Conservation (phyloP, 2,888 invertebrate genomes). For the Zhuqinia jingwanae region DNA sequence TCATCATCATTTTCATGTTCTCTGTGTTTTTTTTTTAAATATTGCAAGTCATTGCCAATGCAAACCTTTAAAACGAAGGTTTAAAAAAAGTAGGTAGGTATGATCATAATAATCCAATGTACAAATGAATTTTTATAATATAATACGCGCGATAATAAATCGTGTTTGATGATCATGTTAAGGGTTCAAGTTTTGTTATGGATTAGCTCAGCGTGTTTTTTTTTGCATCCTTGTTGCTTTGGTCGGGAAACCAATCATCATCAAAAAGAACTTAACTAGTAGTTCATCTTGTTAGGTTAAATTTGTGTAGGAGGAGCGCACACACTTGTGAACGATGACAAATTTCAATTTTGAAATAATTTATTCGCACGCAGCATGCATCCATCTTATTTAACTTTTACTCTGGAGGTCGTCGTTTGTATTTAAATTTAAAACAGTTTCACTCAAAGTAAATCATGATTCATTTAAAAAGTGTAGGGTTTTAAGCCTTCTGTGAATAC, state of each 20-base stretch:
- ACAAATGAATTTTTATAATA: background rate
- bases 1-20: slow-evolving; percentile 18
- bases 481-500: slow-evolving; percentile 40
- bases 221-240: too few species aligned
- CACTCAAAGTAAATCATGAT: background rate
- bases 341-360: background rate
- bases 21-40: slow-evolving; percentile 3
- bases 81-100: slow-evolving; percentile 28
- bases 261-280: too few species aligned
- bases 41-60: background rate
- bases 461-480: slow-evolving; percentile 15
- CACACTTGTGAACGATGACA: background rate
- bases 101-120: background rate
- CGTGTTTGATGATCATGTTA: background rate
- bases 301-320: too few species aligned
- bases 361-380: background rate
- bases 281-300: too few species aligned
- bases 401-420: slow-evolving; percentile 40
- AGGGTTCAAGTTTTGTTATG: slow-evolving; percentile 38
- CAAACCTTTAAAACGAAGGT: too few species aligned
- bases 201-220: background rate
- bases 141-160: background rate
- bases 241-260: too few species aligned
- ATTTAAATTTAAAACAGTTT: slow-evolving; percentile 14
- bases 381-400: background rate